phyloP scores from a whole-genome alignment of 2,797 vertebrate species.

The Chelon labrosus region DNA sequence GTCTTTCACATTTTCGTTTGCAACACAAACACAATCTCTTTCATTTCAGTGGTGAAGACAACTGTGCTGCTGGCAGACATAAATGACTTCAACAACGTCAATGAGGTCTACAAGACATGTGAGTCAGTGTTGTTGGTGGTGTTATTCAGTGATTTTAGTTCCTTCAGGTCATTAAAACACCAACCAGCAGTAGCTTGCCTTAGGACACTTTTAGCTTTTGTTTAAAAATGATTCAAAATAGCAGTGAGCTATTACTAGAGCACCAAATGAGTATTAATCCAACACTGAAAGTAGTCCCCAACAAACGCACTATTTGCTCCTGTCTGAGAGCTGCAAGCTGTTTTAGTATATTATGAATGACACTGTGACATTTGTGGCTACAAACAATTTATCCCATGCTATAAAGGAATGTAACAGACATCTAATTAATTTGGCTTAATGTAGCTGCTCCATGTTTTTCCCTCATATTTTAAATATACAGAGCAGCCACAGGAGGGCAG shows the following conservation, averaged over 20 bases:
- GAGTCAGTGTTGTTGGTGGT: slow-evolving; percentile 73
- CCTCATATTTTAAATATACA: background rate
- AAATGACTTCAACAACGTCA: slow-evolving; percentile 92
- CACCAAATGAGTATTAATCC: too few species aligned
- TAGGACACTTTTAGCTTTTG: too few species aligned
- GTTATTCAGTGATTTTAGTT: background rate
- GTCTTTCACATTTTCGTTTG: background rate
- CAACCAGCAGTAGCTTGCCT: background rate
- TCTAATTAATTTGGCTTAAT: background rate
- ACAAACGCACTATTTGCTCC: background rate
- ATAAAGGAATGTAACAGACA: background rate
- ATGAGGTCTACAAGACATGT: slow-evolving; percentile 96
- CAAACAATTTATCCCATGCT: too few species aligned
- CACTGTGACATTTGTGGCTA: background rate
- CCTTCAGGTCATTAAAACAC: background rate
- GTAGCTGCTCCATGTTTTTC: background rate
- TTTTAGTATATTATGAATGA: background rate
- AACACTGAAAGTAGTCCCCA: background rate
- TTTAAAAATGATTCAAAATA: too few species aligned
- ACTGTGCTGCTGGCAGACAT: slow-evolving; percentile 95
- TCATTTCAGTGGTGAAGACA: slow-evolving; percentile 94
- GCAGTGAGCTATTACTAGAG: too few species aligned
- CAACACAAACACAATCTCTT: background rate
- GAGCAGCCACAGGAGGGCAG: slow-evolving; percentile 51
- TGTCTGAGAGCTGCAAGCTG: background rate